Percentiles rank a stretch among this genome's conserved stretches.
phyloP scores from a whole-genome alignment of 2,888 invertebrate genomes.

The Pandemis cinnamomeana region DNA sequence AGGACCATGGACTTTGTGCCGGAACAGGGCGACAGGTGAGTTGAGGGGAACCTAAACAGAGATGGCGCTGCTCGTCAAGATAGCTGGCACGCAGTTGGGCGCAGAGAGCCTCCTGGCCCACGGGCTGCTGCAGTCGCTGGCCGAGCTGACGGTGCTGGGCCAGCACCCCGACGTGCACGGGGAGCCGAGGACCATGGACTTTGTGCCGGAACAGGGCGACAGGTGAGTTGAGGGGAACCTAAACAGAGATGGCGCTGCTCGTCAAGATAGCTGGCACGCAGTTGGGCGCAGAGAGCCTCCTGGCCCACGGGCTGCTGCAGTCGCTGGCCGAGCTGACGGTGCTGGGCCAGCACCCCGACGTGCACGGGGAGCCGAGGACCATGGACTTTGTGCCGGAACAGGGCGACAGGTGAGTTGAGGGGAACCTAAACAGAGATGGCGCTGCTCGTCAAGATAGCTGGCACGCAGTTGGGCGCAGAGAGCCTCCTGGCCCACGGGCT shows the following conservation, averaged over 20 bases:
- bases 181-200: constrained; percentile 50
- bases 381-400: constrained; percentile 67
- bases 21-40: constrained; percentile 60
- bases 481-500: constrained; percentile 90
- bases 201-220: constrained; percentile 65
- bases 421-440: constrained; percentile 91
- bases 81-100: constrained; percentile 88
- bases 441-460: constrained; percentile 88
- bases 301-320: constrained; percentile 90
- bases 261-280: constrained; percentile 88
- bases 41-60: too few relatives aligned
- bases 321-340: constrained; percentile 88
- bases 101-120: constrained; percentile 90
- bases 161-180: constrained; percentile 88
- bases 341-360: constrained; percentile 90
- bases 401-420: constrained; percentile 54
- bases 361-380: constrained; percentile 59
- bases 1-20: constrained; percentile 63
- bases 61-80: constrained; percentile 86
- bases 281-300: constrained; percentile 88
- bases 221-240: constrained; percentile 49
- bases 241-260: constrained; percentile 81
- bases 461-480: constrained; percentile 87
- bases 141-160: constrained; percentile 89
- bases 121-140: constrained; percentile 87